phyloP scores from a whole-genome alignment of 2,797 vertebrate species.

The Trichosurus vulpecula region DNA sequence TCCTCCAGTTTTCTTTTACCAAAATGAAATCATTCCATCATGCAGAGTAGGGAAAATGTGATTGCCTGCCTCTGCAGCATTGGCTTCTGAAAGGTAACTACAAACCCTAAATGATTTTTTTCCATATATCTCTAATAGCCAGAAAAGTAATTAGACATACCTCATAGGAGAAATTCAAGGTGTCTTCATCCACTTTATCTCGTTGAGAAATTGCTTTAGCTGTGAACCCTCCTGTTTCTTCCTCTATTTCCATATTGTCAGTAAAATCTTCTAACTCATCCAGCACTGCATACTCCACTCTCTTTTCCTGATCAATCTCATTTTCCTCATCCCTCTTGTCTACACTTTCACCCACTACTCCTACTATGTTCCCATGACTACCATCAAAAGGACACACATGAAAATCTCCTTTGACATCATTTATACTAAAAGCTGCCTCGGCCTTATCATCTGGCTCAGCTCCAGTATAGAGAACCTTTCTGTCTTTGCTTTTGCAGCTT shows the following conservation, averaged over 20 bases:
- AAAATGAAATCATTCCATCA: slow-evolving; percentile 17
- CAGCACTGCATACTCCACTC: slow-evolving; percentile 98
- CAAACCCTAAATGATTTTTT: slow-evolving; percentile 56
- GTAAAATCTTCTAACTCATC: slow-evolving; percentile 98
- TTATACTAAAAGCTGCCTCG: slow-evolving; percentile 84
- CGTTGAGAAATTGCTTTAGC: slow-evolving; percentile 95
- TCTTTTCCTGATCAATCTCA: slow-evolving; percentile 94
- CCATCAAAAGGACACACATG: slow-evolving; percentile 89
- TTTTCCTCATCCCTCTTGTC: slow-evolving; percentile 89
- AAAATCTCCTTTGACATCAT: slow-evolving; percentile 91
- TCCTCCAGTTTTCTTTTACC: slow-evolving; percentile 12
- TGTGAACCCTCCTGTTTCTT: slow-evolving; percentile 92
- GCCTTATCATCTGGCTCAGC: slow-evolving; percentile 87
- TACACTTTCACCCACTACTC: slow-evolving; percentile 84
- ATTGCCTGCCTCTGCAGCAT: background rate
- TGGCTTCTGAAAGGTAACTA: slow-evolving; percentile 55
- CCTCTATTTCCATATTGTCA: slow-evolving; percentile 96
- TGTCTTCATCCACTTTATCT: slow-evolving; percentile 93
- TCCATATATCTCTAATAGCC: slow-evolving; percentile 68
- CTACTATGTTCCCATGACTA: slow-evolving; percentile 85
- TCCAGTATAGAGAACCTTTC: slow-evolving; percentile 97
- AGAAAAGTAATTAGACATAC: slow-evolving; percentile 85
- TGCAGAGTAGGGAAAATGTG: too few species aligned
- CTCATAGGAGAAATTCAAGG: slow-evolving; percentile 94
- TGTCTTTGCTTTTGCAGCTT: slow-evolving; percentile 95